Evolutionary conservation across 2,113 vertebrate species (phyloP).

Genomic region (Notechis scutatus): DNA sequence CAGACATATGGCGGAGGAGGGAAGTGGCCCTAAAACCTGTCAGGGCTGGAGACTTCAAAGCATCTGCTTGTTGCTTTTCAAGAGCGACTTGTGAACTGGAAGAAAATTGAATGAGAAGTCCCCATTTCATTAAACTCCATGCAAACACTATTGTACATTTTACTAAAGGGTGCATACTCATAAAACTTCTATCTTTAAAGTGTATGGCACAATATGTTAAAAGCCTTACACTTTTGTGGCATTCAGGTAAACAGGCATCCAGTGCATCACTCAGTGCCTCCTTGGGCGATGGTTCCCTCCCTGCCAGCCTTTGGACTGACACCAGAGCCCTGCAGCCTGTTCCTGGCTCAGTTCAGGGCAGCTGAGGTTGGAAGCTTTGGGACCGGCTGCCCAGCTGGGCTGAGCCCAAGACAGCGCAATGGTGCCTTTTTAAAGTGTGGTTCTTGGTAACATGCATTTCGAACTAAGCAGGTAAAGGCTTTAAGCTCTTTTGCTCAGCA

Average conservation of each 20-base stretch:
- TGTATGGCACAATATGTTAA: background rate
- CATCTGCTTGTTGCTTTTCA: constrained; percentile 79
- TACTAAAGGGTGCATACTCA: no score
- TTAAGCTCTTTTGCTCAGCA: no score
- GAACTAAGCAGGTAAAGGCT: background rate
- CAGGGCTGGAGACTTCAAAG: constrained; percentile 81
- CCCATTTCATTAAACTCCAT: constrained; percentile 3
- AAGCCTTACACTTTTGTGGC: background rate
- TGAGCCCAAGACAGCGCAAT: no score
- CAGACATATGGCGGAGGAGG: constrained; percentile 76
- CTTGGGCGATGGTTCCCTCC: background rate
- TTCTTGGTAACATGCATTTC: background rate
- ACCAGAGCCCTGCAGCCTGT: background rate
- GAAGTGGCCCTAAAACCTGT: constrained; percentile 67
- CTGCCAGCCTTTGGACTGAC: background rate
- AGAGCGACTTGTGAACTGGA: constrained; percentile 81
- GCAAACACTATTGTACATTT: background rate
- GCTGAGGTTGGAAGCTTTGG: background rate
- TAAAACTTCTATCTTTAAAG: background rate
- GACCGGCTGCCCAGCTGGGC: background rate
- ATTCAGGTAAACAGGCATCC: background rate
- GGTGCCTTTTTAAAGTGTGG: background rate
- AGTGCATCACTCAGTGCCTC: background rate
- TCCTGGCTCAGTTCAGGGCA: background rate
- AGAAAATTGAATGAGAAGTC: constrained; percentile 71